These are phyloP conservation scores for Triplophysa dalaica DNA, from an alignment of 2,113 vertebrate species.

Conservation along the genomic window DNA sequence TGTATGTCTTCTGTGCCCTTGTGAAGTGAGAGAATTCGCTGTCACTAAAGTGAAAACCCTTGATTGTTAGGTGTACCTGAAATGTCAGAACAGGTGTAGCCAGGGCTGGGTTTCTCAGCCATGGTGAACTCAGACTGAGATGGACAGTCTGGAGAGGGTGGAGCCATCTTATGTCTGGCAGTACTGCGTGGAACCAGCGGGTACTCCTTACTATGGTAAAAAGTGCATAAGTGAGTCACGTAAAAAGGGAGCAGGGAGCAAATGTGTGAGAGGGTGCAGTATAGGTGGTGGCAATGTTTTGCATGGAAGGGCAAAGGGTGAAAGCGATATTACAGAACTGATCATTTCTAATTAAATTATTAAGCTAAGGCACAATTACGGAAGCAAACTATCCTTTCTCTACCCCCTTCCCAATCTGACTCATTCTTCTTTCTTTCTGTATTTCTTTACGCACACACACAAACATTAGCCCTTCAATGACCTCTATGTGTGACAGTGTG, in stretches of 20 bases:
- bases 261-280: neutral
- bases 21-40: too few relatives aligned
- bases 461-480: constrained; percentile 34
- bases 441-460: neutral
- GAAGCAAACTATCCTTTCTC: constrained; percentile 11
- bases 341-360: constrained; percentile 42
- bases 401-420: constrained; percentile 22
- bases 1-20: too few relatives aligned
- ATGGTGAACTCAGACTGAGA: neutral
- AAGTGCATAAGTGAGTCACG: neutral
- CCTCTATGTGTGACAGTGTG: constrained; percentile 42
- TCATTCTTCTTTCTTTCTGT: neutral
- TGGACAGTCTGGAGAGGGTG: constrained; percentile 4
- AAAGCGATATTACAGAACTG: constrained; percentile 20
- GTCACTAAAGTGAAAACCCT: neutral
- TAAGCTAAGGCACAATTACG: constrained; percentile 27
- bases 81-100: constrained; percentile 24
- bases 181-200: constrained; percentile 45
- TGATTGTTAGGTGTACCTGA: constrained; percentile 19
- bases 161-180: constrained; percentile 16
- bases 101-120: constrained; percentile 15
- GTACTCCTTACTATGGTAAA: constrained; percentile 43
- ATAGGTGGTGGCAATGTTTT: neutral
- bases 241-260: neutral
- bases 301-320: neutral